Evolutionary conservation across 2,888 invertebrate species (phyloP), one percentile per base, ranked within the genome.

Genomic region (Cheilosia impressa): DNA sequence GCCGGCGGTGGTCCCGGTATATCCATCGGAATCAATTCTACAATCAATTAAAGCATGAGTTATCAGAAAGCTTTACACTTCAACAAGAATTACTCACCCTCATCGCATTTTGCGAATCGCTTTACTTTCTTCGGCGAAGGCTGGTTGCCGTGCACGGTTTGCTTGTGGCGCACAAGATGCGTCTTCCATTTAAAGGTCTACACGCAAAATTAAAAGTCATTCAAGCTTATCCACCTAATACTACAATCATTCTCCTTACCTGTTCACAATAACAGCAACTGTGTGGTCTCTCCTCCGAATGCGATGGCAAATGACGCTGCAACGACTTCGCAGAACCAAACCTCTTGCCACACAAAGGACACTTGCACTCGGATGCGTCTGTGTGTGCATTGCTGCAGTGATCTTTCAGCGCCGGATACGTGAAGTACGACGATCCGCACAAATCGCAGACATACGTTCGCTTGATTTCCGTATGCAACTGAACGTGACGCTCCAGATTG

Each of bases 141-240:
- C 83, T 91, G 90, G 87, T 91, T 92, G 17, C 91, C 91, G 80
- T 92, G 92, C 63, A 91, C 90, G 0, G 91, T 90, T 87, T 92
- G 91, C 88, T 92, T 92, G 88, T 92, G 92, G 41, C 92, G 91
- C 66, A 91, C 91, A 81, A 92, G 89, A 89, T 92, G 92, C 5
- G 92, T 92, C 88, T 92, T 92, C 91, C 91, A 91, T 79, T 92
- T 92, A 75, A 92, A 92, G 13, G 92, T 91, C 92, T 92, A 41
- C 0, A 62, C 68, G 17, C 19, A 73, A 71, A 75, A 24, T 38
- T 24, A 15, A 1, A 24, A 24, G 2, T 19, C 10, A 50, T 50
- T 34, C 9, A 57, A 27, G 5, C 15, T n/a, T 19, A 53, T 13
- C 27, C 4, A 24, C 2, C 5, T 27, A 31, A 10, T n/a, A n/a